Percentiles rank a stretch among this genome's conserved stretches.
phyloP scores from a whole-genome alignment of 2,113 vertebrate genomes.

The Catharus minimus region DNA sequence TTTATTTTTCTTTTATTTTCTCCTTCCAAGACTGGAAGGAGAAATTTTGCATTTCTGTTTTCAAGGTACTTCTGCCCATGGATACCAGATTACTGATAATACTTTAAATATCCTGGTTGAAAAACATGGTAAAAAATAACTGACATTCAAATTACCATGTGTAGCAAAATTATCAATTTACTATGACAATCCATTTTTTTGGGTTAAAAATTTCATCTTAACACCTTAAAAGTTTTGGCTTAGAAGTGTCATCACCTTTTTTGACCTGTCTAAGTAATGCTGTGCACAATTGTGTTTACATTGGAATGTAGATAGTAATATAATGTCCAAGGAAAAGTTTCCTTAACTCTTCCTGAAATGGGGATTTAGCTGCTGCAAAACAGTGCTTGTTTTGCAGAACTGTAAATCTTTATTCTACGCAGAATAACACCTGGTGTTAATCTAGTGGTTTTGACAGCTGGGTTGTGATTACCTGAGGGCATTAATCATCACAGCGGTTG shows the following conservation, averaged over 20 bases:
- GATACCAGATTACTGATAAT: slow-evolving; percentile 60
- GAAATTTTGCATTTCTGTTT: slow-evolving; percentile 21
- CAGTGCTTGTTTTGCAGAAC: neutral
- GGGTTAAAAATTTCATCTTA: neutral
- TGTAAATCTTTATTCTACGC: neutral
- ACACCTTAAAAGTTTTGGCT: neutral
- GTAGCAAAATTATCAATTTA: neutral
- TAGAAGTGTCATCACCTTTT: neutral
- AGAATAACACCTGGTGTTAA: neutral
- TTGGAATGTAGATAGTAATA: neutral
- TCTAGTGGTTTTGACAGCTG: neutral
- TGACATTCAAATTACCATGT: neutral
- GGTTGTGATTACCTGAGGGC: neutral
- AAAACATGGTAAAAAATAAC: slow-evolving; percentile 63
- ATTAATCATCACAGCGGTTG: neutral
- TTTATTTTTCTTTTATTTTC: neutral
- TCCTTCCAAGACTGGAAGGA: neutral
- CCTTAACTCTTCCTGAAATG: neutral
- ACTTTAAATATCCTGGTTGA: slow-evolving; percentile 43
- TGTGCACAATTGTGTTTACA: neutral
- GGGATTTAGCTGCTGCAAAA: neutral
- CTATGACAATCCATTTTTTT: neutral
- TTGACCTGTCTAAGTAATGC: neutral
- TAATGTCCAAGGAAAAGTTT: neutral
- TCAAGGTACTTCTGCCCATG: slow-evolving; percentile 42